Conservation (phyloP, 2,113 vertebrate species). For the Antigone vipio region DNA sequence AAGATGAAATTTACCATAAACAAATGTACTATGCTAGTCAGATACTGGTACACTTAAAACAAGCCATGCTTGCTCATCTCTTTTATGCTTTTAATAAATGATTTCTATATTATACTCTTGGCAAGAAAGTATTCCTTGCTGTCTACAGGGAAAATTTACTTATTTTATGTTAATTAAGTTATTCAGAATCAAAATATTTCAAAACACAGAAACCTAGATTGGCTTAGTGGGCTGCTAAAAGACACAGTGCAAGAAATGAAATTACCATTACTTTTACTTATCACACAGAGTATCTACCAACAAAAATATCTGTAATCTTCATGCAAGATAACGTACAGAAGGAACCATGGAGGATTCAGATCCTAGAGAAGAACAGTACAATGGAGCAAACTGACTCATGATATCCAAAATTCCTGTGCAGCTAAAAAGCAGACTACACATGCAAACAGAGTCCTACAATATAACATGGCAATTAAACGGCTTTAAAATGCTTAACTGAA, state of each 20-base stretch:
- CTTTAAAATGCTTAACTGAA: not conserved
- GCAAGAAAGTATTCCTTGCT: not conserved
- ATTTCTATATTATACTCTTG: not conserved
- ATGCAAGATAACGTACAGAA: not conserved
- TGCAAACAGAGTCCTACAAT: not conserved
- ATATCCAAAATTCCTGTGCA: not conserved
- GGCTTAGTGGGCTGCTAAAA: not conserved
- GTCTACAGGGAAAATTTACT: not conserved
- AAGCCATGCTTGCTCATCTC: not conserved
- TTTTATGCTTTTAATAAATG: not conserved
- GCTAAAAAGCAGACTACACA: not conserved
- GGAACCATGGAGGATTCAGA: not conserved
- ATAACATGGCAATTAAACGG: not conserved
- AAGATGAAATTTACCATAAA: not conserved
- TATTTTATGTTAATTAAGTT: not conserved
- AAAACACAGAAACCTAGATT: not conserved
- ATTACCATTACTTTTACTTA: not conserved
- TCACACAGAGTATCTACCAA: not conserved
- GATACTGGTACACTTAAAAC: not conserved
- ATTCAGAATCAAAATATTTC: not conserved
- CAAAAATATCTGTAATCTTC: not conserved
- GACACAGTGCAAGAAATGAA: not conserved
- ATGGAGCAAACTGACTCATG: accelerated
- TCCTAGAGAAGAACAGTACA: not conserved
- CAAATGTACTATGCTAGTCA: not conserved